Conservation (phyloP, 2,797 vertebrate genomes). For the Alosa sapidissima region DNA sequence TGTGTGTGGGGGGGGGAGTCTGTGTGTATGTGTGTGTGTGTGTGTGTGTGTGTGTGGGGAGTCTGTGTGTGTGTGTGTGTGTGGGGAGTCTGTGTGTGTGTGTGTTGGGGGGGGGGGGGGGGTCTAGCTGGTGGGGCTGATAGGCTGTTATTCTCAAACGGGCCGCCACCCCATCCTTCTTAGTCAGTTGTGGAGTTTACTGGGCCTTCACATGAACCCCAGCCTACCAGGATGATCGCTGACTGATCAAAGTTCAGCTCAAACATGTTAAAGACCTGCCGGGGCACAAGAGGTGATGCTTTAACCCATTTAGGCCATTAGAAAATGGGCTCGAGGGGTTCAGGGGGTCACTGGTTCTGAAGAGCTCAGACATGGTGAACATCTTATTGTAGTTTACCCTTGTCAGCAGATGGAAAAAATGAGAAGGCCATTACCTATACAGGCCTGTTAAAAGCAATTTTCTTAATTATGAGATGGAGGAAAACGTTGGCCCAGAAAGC, state of each 20-base stretch:
- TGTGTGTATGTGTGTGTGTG: conserved; percentile 6
- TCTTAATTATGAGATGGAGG: conserved; percentile 87
- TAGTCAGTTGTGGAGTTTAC: conserved; percentile 75
- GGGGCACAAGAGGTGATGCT: conserved; percentile 76
- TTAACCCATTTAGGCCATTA: conserved; percentile 75
- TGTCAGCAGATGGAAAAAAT: conserved; percentile 80
- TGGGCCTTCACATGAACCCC: conserved; percentile 72
- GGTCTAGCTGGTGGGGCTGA: conserved; percentile 48
- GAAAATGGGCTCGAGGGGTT: conserved; percentile 69
- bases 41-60: background rate
- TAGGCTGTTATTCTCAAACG: conserved; percentile 70
- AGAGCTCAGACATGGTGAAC: conserved; percentile 81
- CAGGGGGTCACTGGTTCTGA: conserved; percentile 73
- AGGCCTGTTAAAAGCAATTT: conserved; percentile 83
- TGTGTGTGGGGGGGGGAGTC: conserved; percentile 37
- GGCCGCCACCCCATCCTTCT: conserved; percentile 77
- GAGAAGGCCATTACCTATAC: conserved; percentile 84
- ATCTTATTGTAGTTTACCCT: conserved; percentile 89
- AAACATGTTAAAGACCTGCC: conserved; percentile 83
- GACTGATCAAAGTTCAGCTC: conserved; percentile 79
- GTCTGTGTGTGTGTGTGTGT: background rate
- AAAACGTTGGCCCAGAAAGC: conserved; percentile 73
- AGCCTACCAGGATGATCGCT: conserved; percentile 81
- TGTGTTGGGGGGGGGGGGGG: background rate
- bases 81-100: background rate